Conservation (phyloP, 2,113 vertebrate genomes). For the Cranoglanis bouderius region DNA sequence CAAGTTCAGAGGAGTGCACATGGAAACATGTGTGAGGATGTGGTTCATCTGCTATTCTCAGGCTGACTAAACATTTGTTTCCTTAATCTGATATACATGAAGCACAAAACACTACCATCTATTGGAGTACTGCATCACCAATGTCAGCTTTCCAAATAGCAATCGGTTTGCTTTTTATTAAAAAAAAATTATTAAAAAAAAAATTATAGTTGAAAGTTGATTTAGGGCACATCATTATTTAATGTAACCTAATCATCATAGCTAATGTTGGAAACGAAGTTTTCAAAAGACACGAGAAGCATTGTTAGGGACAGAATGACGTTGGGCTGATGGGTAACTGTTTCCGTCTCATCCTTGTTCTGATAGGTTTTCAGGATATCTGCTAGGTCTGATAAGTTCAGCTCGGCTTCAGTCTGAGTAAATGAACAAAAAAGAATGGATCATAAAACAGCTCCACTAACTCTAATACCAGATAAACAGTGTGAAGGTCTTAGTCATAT, state of each 20-base stretch:
- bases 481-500: slow-evolving; percentile 57
- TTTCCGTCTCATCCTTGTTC: slow-evolving; percentile 62
- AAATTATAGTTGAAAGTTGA: neutral
- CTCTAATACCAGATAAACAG: slow-evolving; percentile 45
- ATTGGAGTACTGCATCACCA: neutral
- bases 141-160: neutral
- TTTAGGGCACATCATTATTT: neutral
- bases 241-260: neutral
- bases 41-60: slow-evolving; percentile 28
- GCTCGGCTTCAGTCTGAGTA: slow-evolving; percentile 52
- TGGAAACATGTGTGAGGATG: slow-evolving; percentile 33
- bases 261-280: neutral
- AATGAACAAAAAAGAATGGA: slow-evolving; percentile 63
- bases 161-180: neutral
- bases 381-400: slow-evolving; percentile 71
- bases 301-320: slow-evolving; percentile 34
- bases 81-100: neutral
- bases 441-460: slow-evolving; percentile 52
- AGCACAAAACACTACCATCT: neutral
- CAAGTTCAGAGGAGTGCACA: neutral
- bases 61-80: slow-evolving; percentile 20
- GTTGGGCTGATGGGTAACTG: slow-evolving; percentile 58
- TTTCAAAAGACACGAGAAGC: neutral
- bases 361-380: slow-evolving; percentile 68
- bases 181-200: neutral